Conservation (phyloP, 2,888 invertebrate species). For the Galerucella nymphaeae region DNA sequence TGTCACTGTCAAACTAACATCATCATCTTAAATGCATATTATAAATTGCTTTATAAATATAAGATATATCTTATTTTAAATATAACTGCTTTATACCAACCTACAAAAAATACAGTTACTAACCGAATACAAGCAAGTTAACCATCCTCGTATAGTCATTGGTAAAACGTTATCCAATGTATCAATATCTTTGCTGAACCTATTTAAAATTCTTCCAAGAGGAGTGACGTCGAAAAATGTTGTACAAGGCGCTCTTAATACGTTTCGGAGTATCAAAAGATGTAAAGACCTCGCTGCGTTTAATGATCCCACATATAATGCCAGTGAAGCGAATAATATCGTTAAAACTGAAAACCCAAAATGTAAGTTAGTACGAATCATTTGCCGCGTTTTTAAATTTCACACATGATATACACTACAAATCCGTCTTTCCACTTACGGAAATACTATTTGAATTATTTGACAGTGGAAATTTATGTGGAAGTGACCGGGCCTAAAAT, state of each 20-base stretch:
- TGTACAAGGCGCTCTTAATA: slow-evolving; percentile 75
- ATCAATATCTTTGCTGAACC: slow-evolving; percentile 81
- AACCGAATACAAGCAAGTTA: slow-evolving; percentile 75
- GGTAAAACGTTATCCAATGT: slow-evolving; percentile 78
- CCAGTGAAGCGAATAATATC: slow-evolving; percentile 75
- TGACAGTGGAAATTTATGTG: no score
- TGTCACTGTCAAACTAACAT: no score
- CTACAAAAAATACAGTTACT: slow-evolving; percentile 49
- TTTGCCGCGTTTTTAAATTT: neutral
- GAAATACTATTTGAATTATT: no score
- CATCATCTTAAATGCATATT: no score
- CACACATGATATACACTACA: neutral
- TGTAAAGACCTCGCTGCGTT: slow-evolving; percentile 74
- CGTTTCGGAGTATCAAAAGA: slow-evolving; percentile 72
- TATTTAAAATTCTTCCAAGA: slow-evolving; percentile 81
- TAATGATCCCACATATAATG: slow-evolving; percentile 76
- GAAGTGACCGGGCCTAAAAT: no score
- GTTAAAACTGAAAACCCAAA: slow-evolving; percentile 68
- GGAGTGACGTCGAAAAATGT: slow-evolving; percentile 86
- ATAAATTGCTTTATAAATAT: no score
- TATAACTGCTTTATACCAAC: slow-evolving; percentile 38
- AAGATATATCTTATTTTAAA: neutral
- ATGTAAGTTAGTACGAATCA: slow-evolving; percentile 13
- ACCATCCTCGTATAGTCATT: slow-evolving; percentile 78
- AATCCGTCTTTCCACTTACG: no score